A percentile compares a stretch with the other conserved stretches of the same genome.
These are phyloP conservation scores for Phylloscopus whistleri DNA, from an alignment of 2,113 vertebrate genomes.

Conservation along the genomic window DNA sequence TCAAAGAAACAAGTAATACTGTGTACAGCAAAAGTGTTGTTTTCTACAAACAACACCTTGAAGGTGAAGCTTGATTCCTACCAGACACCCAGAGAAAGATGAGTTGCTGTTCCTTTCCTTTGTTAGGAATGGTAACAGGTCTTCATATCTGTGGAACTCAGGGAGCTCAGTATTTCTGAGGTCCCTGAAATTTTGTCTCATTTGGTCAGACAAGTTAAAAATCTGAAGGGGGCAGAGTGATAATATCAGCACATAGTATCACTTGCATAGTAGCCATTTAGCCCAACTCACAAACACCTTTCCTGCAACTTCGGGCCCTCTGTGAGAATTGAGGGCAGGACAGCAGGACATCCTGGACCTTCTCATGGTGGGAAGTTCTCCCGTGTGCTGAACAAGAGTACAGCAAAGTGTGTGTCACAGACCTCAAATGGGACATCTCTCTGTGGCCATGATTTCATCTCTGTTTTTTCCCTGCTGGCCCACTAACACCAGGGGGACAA, in stretches of 20 bases:
- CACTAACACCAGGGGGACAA: not conserved
- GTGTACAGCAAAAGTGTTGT: not conserved
- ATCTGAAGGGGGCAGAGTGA: not conserved
- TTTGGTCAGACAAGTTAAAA: not conserved
- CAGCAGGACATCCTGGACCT: not conserved
- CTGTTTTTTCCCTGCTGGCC: not conserved
- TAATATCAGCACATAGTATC: not conserved
- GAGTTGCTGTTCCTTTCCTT: not conserved
- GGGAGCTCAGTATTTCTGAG: not conserved
- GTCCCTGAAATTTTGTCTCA: not conserved
- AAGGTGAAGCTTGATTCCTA: not conserved
- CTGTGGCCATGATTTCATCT: not conserved
- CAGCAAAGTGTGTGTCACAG: not conserved
- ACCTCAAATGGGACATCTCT: not conserved
- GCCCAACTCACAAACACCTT: not conserved
- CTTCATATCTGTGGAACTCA: not conserved
- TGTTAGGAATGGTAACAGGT: not conserved
- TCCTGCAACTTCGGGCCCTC: not conserved
- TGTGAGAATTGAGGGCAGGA: not conserved
- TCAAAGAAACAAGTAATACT: not conserved
- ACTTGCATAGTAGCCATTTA: not conserved
- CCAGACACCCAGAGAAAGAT: not conserved
- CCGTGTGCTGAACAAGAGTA: not conserved
- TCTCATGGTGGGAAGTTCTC: not conserved
- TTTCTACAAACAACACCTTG: not conserved